Percentiles rank a stretch among this genome's conserved stretches.
Evolutionary conservation across 2,888 invertebrate species (phyloP).

Genomic region (Drymonia ruficornis): DNA sequence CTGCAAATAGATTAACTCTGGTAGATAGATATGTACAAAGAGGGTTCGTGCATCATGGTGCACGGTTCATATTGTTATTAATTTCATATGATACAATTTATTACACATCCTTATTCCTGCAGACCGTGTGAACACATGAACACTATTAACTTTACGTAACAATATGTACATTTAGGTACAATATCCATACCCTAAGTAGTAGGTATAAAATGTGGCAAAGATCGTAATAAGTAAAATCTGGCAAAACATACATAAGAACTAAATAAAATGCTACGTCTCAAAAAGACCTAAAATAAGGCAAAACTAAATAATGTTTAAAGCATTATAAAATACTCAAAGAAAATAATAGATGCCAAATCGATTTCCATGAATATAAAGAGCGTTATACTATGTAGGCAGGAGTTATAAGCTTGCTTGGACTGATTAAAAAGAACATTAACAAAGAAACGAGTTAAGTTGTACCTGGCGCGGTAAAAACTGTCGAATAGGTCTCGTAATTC

Average conservation of each 20-base stretch:
- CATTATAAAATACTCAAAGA: slow-evolving; percentile 44
- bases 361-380: slow-evolving; percentile 10
- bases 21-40: slow-evolving; percentile 36
- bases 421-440: slow-evolving; percentile 34
- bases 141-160: slow-evolving; percentile 53
- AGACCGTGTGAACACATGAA: slow-evolving; percentile 65
- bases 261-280: slow-evolving; percentile 61
- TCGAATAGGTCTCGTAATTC: slow-evolving; percentile 65
- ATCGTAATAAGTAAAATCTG: slow-evolving; percentile 57
- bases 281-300: slow-evolving; percentile 54
- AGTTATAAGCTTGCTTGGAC: slow-evolving; percentile 28
- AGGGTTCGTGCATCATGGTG: slow-evolving; percentile 48
- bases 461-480: slow-evolving; percentile 63
- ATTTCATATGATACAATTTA: slow-evolving; percentile 47
- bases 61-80: slow-evolving; percentile 38
- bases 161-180: slow-evolving; percentile 54
- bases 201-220: slow-evolving; percentile 67
- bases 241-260: slow-evolving; percentile 54
- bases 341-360: slow-evolving; percentile 52
- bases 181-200: slow-evolving; percentile 43
- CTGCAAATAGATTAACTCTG: slow-evolving; percentile 2
- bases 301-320: slow-evolving; percentile 47
- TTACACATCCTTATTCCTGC: slow-evolving; percentile 50
- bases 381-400: slow-evolving; percentile 22
- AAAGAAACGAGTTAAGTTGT: slow-evolving; percentile 55